phyloP scores from a whole-genome alignment of 2,113 vertebrate genomes.

The Phasianus colchicus region DNA sequence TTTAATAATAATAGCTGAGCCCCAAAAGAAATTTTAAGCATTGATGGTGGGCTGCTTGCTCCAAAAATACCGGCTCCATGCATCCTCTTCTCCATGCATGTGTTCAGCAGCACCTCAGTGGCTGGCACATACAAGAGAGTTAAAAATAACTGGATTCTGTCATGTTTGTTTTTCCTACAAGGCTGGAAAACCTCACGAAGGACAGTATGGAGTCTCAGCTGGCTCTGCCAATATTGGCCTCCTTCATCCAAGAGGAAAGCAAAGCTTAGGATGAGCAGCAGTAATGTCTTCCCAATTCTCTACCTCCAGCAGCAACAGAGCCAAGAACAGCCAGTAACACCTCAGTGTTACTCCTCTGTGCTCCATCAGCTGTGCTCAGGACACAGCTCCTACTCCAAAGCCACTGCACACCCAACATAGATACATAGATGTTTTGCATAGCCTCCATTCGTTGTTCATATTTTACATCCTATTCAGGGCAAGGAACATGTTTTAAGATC shows the following conservation, averaged over 20 bases:
- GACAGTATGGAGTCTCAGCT: neutral
- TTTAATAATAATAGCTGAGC: neutral
- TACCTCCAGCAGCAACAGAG: neutral
- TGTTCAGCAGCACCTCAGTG: neutral
- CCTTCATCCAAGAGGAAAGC: neutral
- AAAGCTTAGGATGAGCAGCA: neutral
- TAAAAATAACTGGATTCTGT: neutral
- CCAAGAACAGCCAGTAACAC: neutral
- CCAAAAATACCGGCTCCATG: neutral
- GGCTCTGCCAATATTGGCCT: rapidly evolving
- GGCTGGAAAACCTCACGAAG: neutral
- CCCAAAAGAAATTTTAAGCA: neutral
- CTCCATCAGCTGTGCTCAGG: neutral
- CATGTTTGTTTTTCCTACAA: neutral
- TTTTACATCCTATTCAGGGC: neutral
- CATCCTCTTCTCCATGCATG: neutral
- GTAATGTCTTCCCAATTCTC: neutral
- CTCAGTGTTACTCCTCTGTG: neutral
- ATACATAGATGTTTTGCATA: neutral
- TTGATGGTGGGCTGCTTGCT: neutral
- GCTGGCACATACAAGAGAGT: neutral
- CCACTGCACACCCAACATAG: neutral
- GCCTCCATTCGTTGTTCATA: neutral
- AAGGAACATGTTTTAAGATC: neutral
- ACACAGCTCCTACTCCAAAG: neutral